Percentiles rank a stretch among this genome's conserved stretches.
Evolutionary conservation across 1,140 invertebrate species (phyloP).

Genomic region (Drosophila nebulosa): DNA sequence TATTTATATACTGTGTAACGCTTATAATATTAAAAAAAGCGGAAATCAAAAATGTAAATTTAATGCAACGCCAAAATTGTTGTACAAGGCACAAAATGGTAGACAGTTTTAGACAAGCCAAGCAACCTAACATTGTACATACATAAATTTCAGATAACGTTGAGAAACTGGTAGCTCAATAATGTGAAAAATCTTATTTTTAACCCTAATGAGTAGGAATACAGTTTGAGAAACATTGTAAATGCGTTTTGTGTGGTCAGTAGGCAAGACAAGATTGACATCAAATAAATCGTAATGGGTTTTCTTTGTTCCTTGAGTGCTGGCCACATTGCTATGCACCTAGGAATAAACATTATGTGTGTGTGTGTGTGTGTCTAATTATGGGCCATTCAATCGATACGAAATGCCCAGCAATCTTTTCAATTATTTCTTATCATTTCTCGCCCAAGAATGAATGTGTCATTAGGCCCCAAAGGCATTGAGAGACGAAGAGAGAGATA

Average conservation of each 20-base stretch:
- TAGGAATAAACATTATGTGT: not conserved
- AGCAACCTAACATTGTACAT: too few species aligned
- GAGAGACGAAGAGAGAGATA: not conserved
- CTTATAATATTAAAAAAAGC: slow-evolving; percentile 6
- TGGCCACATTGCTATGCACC: not conserved
- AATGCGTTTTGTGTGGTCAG: slow-evolving; percentile 28
- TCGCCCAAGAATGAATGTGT: slow-evolving; percentile 29
- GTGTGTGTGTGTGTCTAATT: slow-evolving; percentile 12
- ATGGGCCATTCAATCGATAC: slow-evolving; percentile 52
- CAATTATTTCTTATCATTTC: slow-evolving; percentile 76
- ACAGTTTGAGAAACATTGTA: slow-evolving; percentile 4
- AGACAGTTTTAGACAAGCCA: slow-evolving; percentile 45
- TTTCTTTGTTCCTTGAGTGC: slow-evolving; percentile 5
- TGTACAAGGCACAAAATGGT: slow-evolving; percentile 39
- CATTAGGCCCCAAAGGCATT: slow-evolving; percentile 6
- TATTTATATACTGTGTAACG: too few species aligned
- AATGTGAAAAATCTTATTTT: slow-evolving; percentile 23
- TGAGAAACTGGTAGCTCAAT: slow-evolving; percentile 37
- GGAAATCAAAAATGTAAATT: slow-evolving; percentile 1
- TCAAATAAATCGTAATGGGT: slow-evolving; percentile 2
- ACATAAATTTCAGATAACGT: slow-evolving; percentile 8
- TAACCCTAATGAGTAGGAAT: slow-evolving; percentile 27
- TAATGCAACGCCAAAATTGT: slow-evolving; percentile 26
- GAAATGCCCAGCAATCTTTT: slow-evolving; percentile 70
- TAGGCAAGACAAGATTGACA: slow-evolving; percentile 3